Conservation (phyloP, 2,888 invertebrate genomes). For the Penaeus monodon region DNA sequence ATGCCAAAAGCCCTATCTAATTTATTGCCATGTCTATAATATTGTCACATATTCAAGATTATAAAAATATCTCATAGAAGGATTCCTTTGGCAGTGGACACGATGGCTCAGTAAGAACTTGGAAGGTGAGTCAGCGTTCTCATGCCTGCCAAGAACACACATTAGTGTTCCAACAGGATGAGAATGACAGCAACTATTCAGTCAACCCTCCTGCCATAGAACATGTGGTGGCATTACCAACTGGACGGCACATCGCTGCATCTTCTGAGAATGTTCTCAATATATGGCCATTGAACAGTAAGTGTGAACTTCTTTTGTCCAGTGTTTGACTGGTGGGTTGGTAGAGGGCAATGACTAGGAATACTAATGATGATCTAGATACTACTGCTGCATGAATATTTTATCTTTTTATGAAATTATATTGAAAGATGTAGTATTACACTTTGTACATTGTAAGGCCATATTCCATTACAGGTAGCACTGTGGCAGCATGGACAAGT, state of each 20-base stretch:
- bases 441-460: too few relatives aligned
- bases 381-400: too few relatives aligned
- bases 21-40: too few relatives aligned
- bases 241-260: constrained; percentile 74
- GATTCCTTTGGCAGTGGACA: constrained; percentile 71
- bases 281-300: constrained; percentile 74
- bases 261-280: constrained; percentile 75
- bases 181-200: constrained; percentile 25
- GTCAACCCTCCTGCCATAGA: constrained; percentile 42
- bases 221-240: constrained; percentile 66
- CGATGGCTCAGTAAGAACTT: constrained; percentile 77
- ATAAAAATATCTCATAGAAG: background rate
- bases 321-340: too few relatives aligned
- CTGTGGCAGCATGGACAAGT: constrained; percentile 2
- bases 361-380: too few relatives aligned
- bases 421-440: too few relatives aligned
- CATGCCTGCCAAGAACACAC: constrained; percentile 49
- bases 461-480: too few relatives aligned
- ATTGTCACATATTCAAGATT: background rate
- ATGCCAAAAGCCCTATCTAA: too few relatives aligned
- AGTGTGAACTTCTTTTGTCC: constrained; percentile 22
- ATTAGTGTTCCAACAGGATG: constrained; percentile 52
- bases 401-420: too few relatives aligned
- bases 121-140: constrained; percentile 70
- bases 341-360: too few relatives aligned